Evolutionary conservation across 92 coral and sea anemone genomes (phyloP), one percentile per base, ranked within the genome.

Genomic region (Galaxea fascicularis): DNA sequence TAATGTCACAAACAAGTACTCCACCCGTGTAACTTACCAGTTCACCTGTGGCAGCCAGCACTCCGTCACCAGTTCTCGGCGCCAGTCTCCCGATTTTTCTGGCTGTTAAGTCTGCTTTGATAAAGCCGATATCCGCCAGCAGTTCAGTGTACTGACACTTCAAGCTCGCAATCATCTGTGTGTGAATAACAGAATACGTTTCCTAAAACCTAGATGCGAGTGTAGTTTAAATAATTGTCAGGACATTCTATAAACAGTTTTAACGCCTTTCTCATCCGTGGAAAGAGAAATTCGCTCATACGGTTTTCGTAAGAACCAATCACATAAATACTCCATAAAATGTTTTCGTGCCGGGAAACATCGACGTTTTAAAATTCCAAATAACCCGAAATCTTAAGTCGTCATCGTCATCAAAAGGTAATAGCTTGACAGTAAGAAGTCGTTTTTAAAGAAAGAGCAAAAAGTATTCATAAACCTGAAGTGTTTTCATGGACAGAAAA

Each of bases 61-160:
- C 98, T 51, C 98, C 98, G 60, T 94, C 98, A 26, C 98, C 98
- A 63, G 98, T 94, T 47, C 94, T 87, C 17, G 95, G 95, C 8
- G 92, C 91, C 85, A 92, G 89, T 65, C 88, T 83, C 67, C 86
- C 93, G 77, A 94, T 83, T 71, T 89, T 91, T 26, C 93, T 89
- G 71, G 98, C 88, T 30, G 98, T 87, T 65, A 94, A 82, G 77
- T 92, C 93, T 57, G 89, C 88, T 65, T 79, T 70, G 59, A 94
- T 91, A 73, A 94, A 94, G 3, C 98, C 98, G 74, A 94, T 94
- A 79, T 94, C 98, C 14, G 95, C 85, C n/a, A 94, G 87, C 8
- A 94, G 91, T 73, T 94, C 98, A 4, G 95, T 90, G 65, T 91
- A 94, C 73, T 83, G 91, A 53, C 98, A 94, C 73, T 94, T 94